Base-by-base conservation (phyloP, 2,797 vertebrate species). In the Bradypodion pumilum region DNA sequence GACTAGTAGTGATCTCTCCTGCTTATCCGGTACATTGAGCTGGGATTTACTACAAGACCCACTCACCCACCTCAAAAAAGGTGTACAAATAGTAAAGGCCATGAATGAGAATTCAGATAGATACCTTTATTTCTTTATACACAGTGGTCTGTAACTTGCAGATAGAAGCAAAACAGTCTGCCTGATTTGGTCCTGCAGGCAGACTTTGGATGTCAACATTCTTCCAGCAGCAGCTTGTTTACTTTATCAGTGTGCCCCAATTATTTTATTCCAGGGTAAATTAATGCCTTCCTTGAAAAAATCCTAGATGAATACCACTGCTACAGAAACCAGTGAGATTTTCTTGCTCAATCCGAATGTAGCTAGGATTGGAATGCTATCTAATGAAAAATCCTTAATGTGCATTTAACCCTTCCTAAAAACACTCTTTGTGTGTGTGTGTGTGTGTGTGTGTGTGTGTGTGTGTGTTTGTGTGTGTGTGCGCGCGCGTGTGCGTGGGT, bases 61-160 rank as follows among this genome's bases (percentile, higher is more conserved):
- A 91, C n/a, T n/a, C n/a, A n/a, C n/a, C n/a, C n/a, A n/a, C n/a
- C n/a, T n/a, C 77, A 88, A 79, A 69, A 35, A 1, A 72, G 76
- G 87, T 82, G 91, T 82, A 86, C 42, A 49, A 72, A 89, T 87
- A 86, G 72, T 86, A 73, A 75, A 81, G 89, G 2, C 23, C 2
- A 56, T 15, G 72, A 73, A 81, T 65, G 91, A 83, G 91, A 91
- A 89, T 62, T 78, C 80, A 56, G 15, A 27, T 69, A 40, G 85
- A 80, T 72, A 87, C 90, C 80, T 93, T 87, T 72, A 83, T 89
- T 86, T 73, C 84, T 90, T 78, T 0, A 90, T 85, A 80, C 91
- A 85, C 83, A 80, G 84, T 13, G 21, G 62, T 84, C 1, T 68
- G 72, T 66, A 74, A 49, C 80, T 74, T 78, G 85, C 72, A 70